A percentile compares a stretch with the other conserved stretches of the same genome.
Conservation (phyloP, 2,113 vertebrate genomes). For the Siphamia tubifer region DNA sequence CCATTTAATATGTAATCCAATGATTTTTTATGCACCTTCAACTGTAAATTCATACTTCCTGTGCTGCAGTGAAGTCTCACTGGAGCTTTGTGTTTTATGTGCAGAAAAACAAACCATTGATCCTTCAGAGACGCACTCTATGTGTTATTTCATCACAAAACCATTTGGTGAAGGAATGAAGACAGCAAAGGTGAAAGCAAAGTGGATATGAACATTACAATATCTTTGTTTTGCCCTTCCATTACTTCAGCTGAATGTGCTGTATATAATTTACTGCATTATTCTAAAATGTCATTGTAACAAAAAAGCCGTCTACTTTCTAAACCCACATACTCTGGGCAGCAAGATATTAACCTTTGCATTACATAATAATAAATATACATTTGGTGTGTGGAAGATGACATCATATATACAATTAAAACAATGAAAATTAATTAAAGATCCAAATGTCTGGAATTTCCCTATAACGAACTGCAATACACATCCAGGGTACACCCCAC, state of each 20-base stretch:
- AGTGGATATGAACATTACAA: constrained; percentile 13
- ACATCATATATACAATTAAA: too few species aligned
- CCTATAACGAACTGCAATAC: too few species aligned
- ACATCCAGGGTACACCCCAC: too few species aligned
- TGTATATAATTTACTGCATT: not conserved
- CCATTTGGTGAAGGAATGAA: not conserved
- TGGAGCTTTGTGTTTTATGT: constrained; percentile 53
- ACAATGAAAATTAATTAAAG: too few species aligned
- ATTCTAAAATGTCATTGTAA: not conserved
- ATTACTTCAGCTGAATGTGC: not conserved
- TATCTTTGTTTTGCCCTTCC: not conserved
- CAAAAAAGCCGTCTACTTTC: not conserved
- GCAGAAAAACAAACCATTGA: constrained; percentile 49
- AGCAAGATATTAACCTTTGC: too few species aligned
- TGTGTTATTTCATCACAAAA: constrained; percentile 30
- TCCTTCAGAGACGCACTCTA: constrained; percentile 17
- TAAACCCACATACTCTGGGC: not conserved
- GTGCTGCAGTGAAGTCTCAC: constrained; percentile 34
- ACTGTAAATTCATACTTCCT: constrained; percentile 52
- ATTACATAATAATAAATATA: too few species aligned
- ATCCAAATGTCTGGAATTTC: too few species aligned
- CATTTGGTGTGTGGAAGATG: too few species aligned
- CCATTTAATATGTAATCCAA: not conserved
- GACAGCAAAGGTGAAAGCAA: constrained; percentile 31
- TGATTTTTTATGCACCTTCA: constrained; percentile 16